A percentile compares a stretch with the other conserved stretches of the same genome.
Conservation (phyloP, 2,113 vertebrate species). For the Emydocephalus ijimae region DNA sequence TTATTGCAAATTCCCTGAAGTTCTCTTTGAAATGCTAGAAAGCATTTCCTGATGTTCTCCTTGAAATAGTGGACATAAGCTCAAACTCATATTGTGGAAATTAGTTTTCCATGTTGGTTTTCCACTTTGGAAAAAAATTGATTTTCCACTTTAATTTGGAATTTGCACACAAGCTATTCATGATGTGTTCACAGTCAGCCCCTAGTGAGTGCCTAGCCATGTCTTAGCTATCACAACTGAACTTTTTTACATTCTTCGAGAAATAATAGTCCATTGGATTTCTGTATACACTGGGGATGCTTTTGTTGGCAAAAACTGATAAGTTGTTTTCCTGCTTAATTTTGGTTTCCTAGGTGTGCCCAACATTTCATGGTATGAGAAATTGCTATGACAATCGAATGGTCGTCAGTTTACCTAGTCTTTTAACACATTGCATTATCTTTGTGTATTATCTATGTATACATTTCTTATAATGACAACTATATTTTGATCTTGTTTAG, state of each 20-base stretch:
- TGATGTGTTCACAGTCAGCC: neutral
- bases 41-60: too few species aligned
- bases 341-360: neutral
- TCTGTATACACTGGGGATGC: neutral
- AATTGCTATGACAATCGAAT: neutral
- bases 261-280: neutral
- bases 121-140: too few species aligned
- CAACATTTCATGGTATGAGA: neutral
- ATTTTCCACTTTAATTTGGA: too few species aligned
- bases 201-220: neutral
- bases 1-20: too few species aligned
- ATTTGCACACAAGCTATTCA: too few species aligned
- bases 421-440: neutral
- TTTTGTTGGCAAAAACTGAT: neutral
- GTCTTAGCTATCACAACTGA: neutral
- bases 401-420: neutral
- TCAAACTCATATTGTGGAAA: too few species aligned
- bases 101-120: too few species aligned
- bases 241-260: neutral
- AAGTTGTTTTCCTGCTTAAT: neutral
- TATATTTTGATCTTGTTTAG: neutral
- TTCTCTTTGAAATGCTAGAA: too few species aligned
- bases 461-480: neutral
- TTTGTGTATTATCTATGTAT: neutral
- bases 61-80: too few species aligned